Conservation (phyloP, 2,113 vertebrate species). For the Peromyscus leucopus region DNA sequence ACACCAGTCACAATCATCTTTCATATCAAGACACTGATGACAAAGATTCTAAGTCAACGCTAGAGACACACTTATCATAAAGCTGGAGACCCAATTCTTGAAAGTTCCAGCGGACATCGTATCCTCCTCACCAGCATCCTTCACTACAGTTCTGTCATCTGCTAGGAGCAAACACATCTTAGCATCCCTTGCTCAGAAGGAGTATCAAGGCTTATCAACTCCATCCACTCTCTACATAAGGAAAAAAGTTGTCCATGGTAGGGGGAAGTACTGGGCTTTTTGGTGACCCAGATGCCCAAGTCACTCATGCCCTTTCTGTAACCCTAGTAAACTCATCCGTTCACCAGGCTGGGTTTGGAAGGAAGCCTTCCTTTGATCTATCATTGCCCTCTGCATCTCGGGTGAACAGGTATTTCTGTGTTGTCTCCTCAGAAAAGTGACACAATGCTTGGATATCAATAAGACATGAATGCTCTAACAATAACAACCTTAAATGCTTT, state of each 20-base stretch:
- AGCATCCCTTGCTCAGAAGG: neutral
- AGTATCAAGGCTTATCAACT: neutral
- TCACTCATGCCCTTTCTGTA: neutral
- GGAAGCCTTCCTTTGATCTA: neutral
- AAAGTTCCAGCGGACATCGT: neutral
- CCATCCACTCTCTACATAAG: neutral
- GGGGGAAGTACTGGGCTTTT: neutral
- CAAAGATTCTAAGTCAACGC: neutral
- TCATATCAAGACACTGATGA: neutral
- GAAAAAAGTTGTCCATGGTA: neutral
- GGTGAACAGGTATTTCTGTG: neutral
- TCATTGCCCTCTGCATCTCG: neutral
- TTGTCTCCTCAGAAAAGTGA: neutral
- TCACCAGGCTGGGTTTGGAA: neutral
- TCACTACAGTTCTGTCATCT: neutral
- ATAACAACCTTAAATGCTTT: neutral
- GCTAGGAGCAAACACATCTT: neutral
- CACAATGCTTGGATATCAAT: neutral
- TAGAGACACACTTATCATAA: neutral
- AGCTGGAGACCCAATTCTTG: neutral
- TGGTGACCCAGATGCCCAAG: neutral
- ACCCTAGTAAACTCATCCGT: neutral
- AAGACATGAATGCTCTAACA: neutral
- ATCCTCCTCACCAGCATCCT: rapidly evolving
- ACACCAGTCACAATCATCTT: neutral